phyloP scores from a whole-genome alignment of 1,140 invertebrate species.

The Drosophila yakuba region DNA sequence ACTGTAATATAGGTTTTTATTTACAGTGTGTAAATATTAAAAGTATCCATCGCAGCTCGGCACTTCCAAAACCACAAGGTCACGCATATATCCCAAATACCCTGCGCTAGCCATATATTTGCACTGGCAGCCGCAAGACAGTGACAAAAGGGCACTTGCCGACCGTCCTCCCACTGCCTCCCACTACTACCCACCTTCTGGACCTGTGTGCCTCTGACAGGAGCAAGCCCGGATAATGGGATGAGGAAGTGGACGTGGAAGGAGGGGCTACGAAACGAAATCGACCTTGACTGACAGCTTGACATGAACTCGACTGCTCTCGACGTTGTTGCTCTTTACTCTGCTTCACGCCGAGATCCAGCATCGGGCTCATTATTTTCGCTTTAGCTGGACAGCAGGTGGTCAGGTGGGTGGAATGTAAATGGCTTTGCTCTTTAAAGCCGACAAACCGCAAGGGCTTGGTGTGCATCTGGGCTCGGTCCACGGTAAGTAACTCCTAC shows the following conservation, averaged over 20 bases:
- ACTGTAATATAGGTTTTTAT: not conserved
- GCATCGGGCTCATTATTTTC: constrained; percentile 78
- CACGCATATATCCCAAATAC: constrained; percentile 29
- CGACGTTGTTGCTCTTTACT: constrained; percentile 54
- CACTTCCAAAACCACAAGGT: not conserved
- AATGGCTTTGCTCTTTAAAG: constrained; percentile 53
- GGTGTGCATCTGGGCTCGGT: constrained; percentile 23
- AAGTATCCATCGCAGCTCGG: not conserved
- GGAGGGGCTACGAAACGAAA: constrained; percentile 55
- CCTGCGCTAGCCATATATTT: constrained; percentile 52
- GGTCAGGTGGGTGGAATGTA: constrained; percentile 36
- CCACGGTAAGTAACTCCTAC: constrained; percentile 34
- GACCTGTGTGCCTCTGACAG: constrained; percentile 39
- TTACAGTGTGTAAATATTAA: not conserved
- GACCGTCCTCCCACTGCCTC: constrained; percentile 30
- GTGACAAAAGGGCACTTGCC: constrained; percentile 79
- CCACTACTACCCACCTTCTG: constrained; percentile 8
- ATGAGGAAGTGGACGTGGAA: not conserved
- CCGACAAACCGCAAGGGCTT: constrained; percentile 58
- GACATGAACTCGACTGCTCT: constrained; percentile 78
- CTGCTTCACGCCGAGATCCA: constrained; percentile 48
- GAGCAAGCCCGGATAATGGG: constrained; percentile 40
- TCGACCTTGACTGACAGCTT: constrained; percentile 83
- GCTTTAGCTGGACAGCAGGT: constrained; percentile 70
- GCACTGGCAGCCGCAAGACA: constrained; percentile 71